A percentile compares a stretch with the other conserved stretches of the same genome.
These are phyloP conservation scores for Phataginus tetradactyla DNA, from an alignment of 2,797 vertebrate species.

Conservation along the genomic window DNA sequence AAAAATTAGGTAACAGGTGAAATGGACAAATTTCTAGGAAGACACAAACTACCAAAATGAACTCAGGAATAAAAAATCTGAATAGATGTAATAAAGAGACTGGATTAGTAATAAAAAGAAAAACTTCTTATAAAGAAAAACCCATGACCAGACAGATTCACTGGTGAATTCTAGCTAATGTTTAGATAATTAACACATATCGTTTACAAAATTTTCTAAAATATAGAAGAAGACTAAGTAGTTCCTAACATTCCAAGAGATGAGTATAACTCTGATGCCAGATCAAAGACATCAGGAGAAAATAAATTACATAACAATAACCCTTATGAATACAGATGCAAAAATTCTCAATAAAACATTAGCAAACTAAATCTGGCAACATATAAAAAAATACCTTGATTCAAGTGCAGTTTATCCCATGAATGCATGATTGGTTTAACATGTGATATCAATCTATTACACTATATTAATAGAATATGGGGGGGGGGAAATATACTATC, in stretches of 20 bases:
- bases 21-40: neutral
- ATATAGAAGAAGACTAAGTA: neutral
- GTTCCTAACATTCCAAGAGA: neutral
- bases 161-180: neutral
- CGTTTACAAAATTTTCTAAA: neutral
- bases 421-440: neutral
- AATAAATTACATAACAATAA: neutral
- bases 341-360: neutral
- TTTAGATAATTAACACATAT: neutral
- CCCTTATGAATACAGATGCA: neutral
- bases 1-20: neutral
- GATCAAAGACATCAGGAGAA: neutral
- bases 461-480: neutral
- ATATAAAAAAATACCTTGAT: neutral
- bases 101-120: neutral
- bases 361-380: neutral
- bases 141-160: neutral
- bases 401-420: neutral
- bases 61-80: neutral
- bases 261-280: neutral
- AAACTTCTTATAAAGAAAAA: neutral
- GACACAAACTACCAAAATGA: neutral
- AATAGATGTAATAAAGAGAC: neutral
- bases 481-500: neutral
- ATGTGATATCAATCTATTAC: neutral